phyloP scores from a whole-genome alignment of 2,113 vertebrate species.

The Peucedramus taeniatus region DNA sequence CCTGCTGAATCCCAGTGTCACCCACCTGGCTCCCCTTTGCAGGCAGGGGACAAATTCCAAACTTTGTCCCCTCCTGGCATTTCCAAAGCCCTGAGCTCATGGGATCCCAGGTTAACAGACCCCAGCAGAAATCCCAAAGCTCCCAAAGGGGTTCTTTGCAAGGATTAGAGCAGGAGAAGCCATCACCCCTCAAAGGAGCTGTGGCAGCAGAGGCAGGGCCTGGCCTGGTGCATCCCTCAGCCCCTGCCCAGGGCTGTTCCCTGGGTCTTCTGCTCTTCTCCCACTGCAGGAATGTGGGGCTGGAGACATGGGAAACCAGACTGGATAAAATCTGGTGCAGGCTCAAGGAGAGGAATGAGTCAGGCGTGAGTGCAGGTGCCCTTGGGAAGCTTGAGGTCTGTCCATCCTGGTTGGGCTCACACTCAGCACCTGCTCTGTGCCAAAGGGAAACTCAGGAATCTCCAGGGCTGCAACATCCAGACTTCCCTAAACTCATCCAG shows the following conservation, averaged over 20 bases:
- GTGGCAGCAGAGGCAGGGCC: not conserved
- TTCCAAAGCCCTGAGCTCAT: not conserved
- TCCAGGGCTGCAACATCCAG: not conserved
- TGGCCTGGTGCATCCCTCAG: not conserved
- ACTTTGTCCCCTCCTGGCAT: not conserved
- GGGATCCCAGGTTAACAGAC: not conserved
- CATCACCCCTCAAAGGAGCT: not conserved
- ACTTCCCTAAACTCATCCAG: not conserved
- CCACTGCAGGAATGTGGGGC: not conserved
- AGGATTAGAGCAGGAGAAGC: not conserved
- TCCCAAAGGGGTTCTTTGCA: not conserved
- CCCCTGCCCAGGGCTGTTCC: not conserved
- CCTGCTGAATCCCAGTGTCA: accelerated
- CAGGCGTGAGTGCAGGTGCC: not conserved
- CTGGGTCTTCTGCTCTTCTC: not conserved
- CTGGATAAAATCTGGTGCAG: too few species aligned
- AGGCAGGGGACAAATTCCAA: too few species aligned
- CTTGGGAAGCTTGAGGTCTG: not conserved
- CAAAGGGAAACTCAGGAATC: not conserved
- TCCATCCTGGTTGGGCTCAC: accelerated
- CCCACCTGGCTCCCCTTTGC: not conserved
- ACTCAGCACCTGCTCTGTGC: not conserved
- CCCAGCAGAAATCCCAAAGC: not conserved
- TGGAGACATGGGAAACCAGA: not conserved
- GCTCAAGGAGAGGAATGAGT: not conserved